Evolutionary conservation across 37 sponge, comb jelly and placozoan species (phyloP), one percentile per base, ranked within the genome.

Genomic region (Diacarnus erythraeanus): DNA sequence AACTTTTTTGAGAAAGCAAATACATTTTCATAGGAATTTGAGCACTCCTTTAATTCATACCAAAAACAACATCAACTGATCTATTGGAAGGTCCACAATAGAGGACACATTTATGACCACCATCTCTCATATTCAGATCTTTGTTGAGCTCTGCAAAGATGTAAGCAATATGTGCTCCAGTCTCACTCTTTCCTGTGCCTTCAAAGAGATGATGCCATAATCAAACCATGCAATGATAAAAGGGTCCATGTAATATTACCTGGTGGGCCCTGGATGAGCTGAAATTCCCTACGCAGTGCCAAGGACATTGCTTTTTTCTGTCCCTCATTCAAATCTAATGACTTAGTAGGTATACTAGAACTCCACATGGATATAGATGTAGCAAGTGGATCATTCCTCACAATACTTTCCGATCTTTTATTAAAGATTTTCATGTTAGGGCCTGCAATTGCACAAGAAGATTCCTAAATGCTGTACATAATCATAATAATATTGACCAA

Each of bases 51-150:
- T 58, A n/a, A n/a, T n/a, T n/a, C 84, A 25, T 84, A 92, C 92
- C 64, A n/a, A 83, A 60, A 15, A 92, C 92, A n/a, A 87, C 74
- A 76, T 92, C 88, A 31, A 92, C 92, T 36, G 92, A 71, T 30
- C 84, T 83, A 38, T 92, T 87, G 22, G 92, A 87, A 42, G 88
- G 85, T 21, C 80, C 88, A 92, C 92, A 87, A 74, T 92, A 92
- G 15, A 92, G 29, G 0, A 92, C 92, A 80, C 79, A 71, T 15
- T 30, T 42, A 12, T 47, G 12, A 6, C 51, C 51, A 47, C 10
- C 6, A 38, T 6, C 6, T 27, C 5, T 4, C 18, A 25, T 38
- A 22, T 91, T 91, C 22, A 39, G 25, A 47, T 6, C 51, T 71
- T 65, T 63, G 51, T 47, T 47, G 12, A 47, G 51, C 12, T 47